Base-by-base conservation (phyloP, 2,113 vertebrate species). In the Eira barbara region DNA sequence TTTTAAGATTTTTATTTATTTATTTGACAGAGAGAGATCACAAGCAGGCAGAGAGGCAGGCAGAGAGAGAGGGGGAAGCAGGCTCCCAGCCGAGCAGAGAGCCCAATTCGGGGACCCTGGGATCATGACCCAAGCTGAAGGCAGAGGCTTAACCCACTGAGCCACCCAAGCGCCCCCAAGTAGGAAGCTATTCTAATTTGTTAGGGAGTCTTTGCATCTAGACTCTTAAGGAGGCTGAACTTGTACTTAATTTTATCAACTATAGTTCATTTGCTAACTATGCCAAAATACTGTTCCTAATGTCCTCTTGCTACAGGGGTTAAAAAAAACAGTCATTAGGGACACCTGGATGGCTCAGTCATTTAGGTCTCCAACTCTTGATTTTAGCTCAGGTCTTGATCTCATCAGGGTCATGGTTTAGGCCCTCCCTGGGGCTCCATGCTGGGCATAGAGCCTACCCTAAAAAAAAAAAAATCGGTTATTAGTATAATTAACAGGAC, bases 161-260 rank as follows among this genome's bases (percentile, higher is more conserved):
- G 49, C 14, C 49, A 52, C 13, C 49, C 49, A 52, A 15, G 49
- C 3, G 49, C 49, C 49, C 13, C 49, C 49, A 52, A 85, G 61
- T 80, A 92, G 34, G n/a, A 87, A 97, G 9, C 84, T 76, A 13
- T 92, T 85, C 21, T 15, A 71, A 4, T 97, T 55, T 78, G 0
- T 84, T 94, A 78, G 21, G 12, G 4, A 86, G 29, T 81, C 69
- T 88, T 96, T 93, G 80, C 80, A 92, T 88, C 25, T 91, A 21
- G 31, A 59, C 39, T 89, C 21, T 23, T 39, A 47, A 55, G 10
- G 36, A 63, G 23, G 31, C 39, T 96, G 23, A 45, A 74, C 42
- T 95, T 81, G 13, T 86, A 61, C 74, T 95, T 94, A 81, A 79
- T 80, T 96, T 92, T 91, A 69, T 89, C 47, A 92, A 27, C 31